These are phyloP conservation scores for Sylvicapra grimmia DNA, from an alignment of 2,113 vertebrate species.

Conservation along the genomic window DNA sequence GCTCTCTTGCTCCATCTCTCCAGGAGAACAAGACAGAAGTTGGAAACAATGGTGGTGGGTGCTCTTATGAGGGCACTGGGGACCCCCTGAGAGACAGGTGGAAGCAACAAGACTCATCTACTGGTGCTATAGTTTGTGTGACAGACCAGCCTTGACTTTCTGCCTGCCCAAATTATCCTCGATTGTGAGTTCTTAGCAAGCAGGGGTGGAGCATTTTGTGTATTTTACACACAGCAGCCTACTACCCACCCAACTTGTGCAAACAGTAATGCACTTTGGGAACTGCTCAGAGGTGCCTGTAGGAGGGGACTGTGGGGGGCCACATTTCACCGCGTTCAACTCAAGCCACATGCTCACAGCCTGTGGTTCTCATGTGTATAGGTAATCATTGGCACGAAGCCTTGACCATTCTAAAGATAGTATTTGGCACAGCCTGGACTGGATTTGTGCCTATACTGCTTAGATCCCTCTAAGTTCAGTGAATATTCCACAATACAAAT, in stretches of 20 bases:
- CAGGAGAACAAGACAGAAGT: background rate
- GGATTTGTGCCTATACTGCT: background rate
- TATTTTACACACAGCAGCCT: background rate
- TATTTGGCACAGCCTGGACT: background rate
- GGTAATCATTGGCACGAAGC: background rate
- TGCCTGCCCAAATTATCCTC: background rate
- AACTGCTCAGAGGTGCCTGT: background rate
- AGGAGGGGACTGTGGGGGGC: accelerated
- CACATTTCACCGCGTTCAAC: background rate
- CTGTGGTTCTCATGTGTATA: background rate
- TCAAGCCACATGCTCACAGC: accelerated
- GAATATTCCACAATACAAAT: background rate
- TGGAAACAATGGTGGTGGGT: background rate
- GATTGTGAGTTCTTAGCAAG: background rate
- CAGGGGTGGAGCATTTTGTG: background rate
- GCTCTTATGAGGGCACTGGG: background rate
- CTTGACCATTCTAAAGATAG: background rate
- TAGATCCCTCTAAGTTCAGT: background rate
- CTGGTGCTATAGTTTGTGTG: background rate
- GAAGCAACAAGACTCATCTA: too few relatives aligned
- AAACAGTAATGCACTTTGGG: background rate
- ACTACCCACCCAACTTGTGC: accelerated
- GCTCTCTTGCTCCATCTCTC: background rate
- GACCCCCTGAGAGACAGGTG: background rate
- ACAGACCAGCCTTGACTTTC: background rate